Percentiles rank a stretch among this genome's conserved stretches.
phyloP scores from a whole-genome alignment of 2,888 invertebrate genomes.

The Noctua janthina region DNA sequence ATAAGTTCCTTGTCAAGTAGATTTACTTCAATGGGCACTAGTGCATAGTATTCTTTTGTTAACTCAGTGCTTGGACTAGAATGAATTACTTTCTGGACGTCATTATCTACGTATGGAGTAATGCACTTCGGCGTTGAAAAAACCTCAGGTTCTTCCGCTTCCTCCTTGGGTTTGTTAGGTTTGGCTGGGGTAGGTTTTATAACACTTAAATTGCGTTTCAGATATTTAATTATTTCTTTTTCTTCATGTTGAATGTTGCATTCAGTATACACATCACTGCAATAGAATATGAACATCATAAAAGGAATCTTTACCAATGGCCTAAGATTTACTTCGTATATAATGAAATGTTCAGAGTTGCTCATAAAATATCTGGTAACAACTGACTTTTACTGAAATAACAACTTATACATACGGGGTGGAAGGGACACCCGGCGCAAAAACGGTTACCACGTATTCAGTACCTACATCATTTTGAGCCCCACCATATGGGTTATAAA shows the following conservation, averaged over 20 bases:
- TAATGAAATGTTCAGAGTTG: conserved; percentile 9
- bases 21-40: conserved; percentile 82
- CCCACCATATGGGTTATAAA: no score
- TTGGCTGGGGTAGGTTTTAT: conserved; percentile 68
- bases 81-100: conserved; percentile 74
- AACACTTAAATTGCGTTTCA: conserved; percentile 78
- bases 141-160: conserved; percentile 82
- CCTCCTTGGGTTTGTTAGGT: conserved; percentile 73
- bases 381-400: conserved; percentile 35
- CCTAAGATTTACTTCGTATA: conserved; percentile 3
- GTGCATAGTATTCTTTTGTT: conserved; percentile 84
- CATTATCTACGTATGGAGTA: conserved; percentile 81
- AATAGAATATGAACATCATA: conserved; percentile 55
- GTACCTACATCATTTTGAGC: no score
- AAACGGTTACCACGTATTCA: no score
- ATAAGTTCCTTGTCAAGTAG: conserved; percentile 87
- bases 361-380: conserved; percentile 42
- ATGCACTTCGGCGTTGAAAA: conserved; percentile 86
- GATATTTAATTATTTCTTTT: conserved; percentile 85
- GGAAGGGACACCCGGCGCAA: no score
- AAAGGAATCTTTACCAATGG: conserved; percentile 18
- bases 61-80: conserved; percentile 85
- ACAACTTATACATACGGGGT: not conserved
- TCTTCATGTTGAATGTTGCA: conserved; percentile 87
- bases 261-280: conserved; percentile 88